Conservation (phyloP, 1,140 invertebrate species). For the Charaxes varanes region DNA sequence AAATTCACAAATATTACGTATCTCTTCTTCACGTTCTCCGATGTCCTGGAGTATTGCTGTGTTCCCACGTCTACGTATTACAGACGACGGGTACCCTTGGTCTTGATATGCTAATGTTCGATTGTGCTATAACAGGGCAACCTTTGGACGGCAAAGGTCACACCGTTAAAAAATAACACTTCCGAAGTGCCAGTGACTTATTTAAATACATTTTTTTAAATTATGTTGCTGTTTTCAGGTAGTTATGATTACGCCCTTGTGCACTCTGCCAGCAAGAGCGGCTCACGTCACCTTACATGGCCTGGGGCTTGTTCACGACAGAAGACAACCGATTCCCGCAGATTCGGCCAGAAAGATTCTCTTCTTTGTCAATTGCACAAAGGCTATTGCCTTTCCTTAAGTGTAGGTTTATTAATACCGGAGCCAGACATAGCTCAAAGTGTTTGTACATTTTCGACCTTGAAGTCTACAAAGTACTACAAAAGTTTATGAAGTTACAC, state of each 20-base stretch:
- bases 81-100: constrained; percentile 27
- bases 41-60: constrained; percentile 48
- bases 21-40: constrained; percentile 43
- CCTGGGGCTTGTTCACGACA: constrained; percentile 32
- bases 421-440: background rate
- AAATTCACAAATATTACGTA: constrained; percentile 28
- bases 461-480: too few relatives aligned
- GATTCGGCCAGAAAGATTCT: constrained; percentile 1
- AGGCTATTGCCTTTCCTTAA: background rate
- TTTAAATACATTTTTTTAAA: background rate
- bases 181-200: too few relatives aligned
- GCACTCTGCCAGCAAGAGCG: constrained; percentile 34
- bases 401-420: background rate
- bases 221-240: constrained; percentile 22
- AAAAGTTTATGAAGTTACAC: too few relatives aligned
- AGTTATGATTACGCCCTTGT: constrained; percentile 44
- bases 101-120: too few relatives aligned
- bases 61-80: constrained; percentile 18
- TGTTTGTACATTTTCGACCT: too few relatives aligned
- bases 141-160: too few relatives aligned
- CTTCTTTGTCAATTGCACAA: constrained; percentile 5
- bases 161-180: too few relatives aligned
- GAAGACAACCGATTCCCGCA: constrained; percentile 16
- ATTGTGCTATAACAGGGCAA: too few relatives aligned
- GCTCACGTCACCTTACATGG: constrained; percentile 40